A percentile compares a stretch with the other conserved stretches of the same genome.
phyloP scores from a whole-genome alignment of 2,888 invertebrate species.

The Antheraea yamamai region DNA sequence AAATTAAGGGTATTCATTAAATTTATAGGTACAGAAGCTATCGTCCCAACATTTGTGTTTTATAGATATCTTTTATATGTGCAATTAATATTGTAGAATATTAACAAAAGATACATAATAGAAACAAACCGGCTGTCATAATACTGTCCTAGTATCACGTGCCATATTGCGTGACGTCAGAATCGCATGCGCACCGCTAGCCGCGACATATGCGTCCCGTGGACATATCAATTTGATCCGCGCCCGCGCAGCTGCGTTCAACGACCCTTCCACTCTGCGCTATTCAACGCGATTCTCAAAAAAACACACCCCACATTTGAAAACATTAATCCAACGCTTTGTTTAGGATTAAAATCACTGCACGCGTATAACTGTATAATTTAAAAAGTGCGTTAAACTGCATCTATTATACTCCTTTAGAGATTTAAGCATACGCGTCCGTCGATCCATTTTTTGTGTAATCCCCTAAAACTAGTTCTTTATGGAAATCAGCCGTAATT shows the following conservation, averaged over 20 bases:
- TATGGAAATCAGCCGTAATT: conserved; percentile 36
- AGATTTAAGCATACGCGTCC: conserved; percentile 27
- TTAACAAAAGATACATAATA: neutral
- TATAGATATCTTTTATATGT: neutral
- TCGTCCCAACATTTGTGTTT: too few species aligned
- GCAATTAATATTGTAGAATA: neutral
- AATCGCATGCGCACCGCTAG: conserved; percentile 58
- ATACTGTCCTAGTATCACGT: conserved; percentile 22
- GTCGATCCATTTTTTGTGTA: conserved; percentile 37
- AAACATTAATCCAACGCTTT: conserved; percentile 72
- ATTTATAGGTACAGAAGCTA: too few species aligned
- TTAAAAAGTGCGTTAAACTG: conserved; percentile 58
- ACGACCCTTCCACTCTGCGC: conserved; percentile 57
- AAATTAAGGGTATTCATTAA: too few species aligned
- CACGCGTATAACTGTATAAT: conserved; percentile 68
- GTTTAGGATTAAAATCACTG: conserved; percentile 68
- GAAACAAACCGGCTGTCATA: neutral
- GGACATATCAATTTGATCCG: conserved; percentile 72
- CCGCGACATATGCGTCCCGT: conserved; percentile 50
- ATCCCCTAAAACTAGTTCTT: conserved; percentile 46
- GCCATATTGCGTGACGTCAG: conserved; percentile 55
- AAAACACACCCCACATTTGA: conserved; percentile 66
- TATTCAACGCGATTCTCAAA: conserved; percentile 51
- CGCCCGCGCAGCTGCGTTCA: conserved; percentile 75
- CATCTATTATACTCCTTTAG: conserved; percentile 48